Base-by-base conservation (phyloP, 1,140 invertebrate genomes). In the Pygmarrhopalites habei region DNA sequence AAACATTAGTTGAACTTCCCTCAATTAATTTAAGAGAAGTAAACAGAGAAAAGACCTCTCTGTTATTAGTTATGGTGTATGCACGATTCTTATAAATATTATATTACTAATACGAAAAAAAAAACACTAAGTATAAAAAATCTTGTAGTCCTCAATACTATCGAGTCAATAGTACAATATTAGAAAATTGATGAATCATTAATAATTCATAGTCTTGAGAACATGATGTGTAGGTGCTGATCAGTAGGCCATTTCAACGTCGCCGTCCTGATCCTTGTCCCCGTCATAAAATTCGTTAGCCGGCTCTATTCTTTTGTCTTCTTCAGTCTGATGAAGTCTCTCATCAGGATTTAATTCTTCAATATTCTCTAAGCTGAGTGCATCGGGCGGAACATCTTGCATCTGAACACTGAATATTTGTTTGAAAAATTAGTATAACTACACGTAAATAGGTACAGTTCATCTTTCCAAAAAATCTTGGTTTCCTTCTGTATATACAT, bases 261-360 rank as follows among this genome's bases (percentile, higher is more conserved):
- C 65, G 23, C 63, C 67, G 67, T 82, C 81, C 70, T 82, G 78
- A 70, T 82, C 80, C 68, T 78, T 80, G 17, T 97, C 92, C 23
- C 90, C 90, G 70, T 94, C 87, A 74, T 88, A 96, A 79, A 92
- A 97, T 78, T 97, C 94, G 77, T 93, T 95, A 63, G 86, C 84
- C 2, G 87, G 82, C 63, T 95, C 92, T 1, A 93, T 83, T 73
- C 89, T 85, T 74, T 87, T 88, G 73, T 95, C 90, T 1, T 86
- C 82, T 55, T 93, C 88, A 23, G 86, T 82, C 64, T 87, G 83
- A 70, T 86, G 85, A 61, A 90, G 84, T 56, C 88, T 78, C 0
- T 89, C 82, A 72, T 94, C 91, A 1, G 88, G 89, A 77, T 92
- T 88, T 10, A 32, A 58, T 61, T 80, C 78, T 0, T 86, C 84